A percentile compares a stretch with the other conserved stretches of the same genome.
Evolutionary conservation across 2,888 invertebrate genomes (phyloP).

Genomic region (Microctonus hyperodae): DNA sequence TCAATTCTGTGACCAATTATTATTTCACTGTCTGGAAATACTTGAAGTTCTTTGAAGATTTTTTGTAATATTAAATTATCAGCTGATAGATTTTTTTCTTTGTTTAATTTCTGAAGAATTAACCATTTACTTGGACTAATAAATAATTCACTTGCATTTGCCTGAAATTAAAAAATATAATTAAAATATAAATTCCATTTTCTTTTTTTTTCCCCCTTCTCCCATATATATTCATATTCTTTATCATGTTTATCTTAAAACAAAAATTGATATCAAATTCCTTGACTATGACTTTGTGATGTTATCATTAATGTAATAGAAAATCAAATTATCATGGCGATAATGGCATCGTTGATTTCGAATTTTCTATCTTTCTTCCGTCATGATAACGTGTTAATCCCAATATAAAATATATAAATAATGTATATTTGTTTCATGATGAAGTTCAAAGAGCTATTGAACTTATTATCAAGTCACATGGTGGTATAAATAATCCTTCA

Average conservation of each 20-base stretch:
- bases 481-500: background rate
- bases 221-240: background rate
- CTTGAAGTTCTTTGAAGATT: conserved; percentile 40
- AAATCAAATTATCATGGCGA: background rate
- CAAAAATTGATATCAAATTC: background rate
- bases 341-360: background rate
- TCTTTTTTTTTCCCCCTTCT: background rate
- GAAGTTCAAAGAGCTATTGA: background rate
- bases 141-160: conserved; percentile 46
- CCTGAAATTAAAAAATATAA: conserved; percentile 41
- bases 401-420: too few relatives aligned
- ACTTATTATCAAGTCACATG: background rate
- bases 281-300: background rate
- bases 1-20: conserved; percentile 39
- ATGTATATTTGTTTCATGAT: background rate
- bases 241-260: background rate
- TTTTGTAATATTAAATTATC: conserved; percentile 20
- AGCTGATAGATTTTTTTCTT: background rate
- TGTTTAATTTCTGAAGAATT: conserved; percentile 43
- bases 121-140: conserved; percentile 51
- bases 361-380: background rate
- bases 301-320: background rate
- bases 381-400: too few relatives aligned
- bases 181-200: too few relatives aligned
- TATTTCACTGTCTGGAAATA: conserved; percentile 55